These are phyloP conservation scores for Bubalus kerabau DNA, from an alignment of 2,113 vertebrate genomes.

Conservation along the genomic window DNA sequence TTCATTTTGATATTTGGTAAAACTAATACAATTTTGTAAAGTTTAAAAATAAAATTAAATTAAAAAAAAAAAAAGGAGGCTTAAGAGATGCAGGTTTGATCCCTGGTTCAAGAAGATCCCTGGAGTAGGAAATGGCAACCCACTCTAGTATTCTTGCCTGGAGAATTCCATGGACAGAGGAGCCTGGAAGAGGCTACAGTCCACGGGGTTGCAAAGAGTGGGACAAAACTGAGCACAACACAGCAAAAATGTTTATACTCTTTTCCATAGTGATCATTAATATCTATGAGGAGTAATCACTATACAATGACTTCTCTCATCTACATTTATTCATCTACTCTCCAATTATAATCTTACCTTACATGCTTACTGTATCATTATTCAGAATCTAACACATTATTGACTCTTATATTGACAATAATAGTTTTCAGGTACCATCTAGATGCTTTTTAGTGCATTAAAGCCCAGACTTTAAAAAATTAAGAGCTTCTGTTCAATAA, in stretches of 20 bases:
- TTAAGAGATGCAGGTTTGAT: not conserved
- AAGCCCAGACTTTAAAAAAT: not conserved
- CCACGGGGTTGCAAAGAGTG: not conserved
- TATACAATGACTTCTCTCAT: not conserved
- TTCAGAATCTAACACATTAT: not conserved
- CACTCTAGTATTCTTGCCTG: not conserved
- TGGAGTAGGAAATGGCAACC: not conserved
- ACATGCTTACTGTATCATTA: not conserved
- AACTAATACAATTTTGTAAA: no score
- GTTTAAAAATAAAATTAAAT: no score
- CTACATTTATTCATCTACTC: not conserved
- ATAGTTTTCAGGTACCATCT: not conserved
- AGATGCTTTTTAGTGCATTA: not conserved
- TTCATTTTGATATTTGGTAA: no score
- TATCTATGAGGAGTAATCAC: not conserved
- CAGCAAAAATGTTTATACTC: not conserved
- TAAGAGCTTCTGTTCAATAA: not conserved
- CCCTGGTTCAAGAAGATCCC: not conserved
- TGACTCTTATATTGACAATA: not conserved
- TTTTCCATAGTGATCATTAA: not conserved
- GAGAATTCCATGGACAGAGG: not conserved
- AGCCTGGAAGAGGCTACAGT: not conserved
- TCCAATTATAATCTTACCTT: not conserved
- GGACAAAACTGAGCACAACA: not conserved
- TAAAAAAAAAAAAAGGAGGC: not conserved